Evolutionary conservation across 1,140 invertebrate genomes (phyloP).

Genomic region (Lycorma delicatula): DNA sequence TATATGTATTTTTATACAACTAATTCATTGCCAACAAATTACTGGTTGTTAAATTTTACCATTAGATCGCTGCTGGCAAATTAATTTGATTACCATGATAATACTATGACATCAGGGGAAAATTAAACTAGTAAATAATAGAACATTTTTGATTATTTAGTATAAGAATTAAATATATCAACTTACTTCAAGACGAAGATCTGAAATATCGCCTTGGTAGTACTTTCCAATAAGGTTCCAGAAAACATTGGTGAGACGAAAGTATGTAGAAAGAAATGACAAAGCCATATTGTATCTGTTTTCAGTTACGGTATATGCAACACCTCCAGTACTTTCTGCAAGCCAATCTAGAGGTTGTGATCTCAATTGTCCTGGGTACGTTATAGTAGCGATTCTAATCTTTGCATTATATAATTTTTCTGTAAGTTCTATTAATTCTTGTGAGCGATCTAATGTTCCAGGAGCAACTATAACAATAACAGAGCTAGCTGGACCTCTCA

Average conservation of each 20-base stretch:
- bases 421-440: conserved; percentile 26
- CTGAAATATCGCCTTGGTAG: conserved; percentile 41
- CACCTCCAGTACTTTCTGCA: conserved; percentile 39
- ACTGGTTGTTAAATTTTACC: no score
- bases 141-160: no score
- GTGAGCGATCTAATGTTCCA: conserved; percentile 36
- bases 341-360: conserved; percentile 38
- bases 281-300: conserved; percentile 42
- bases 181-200: conserved; percentile 44
- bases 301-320: conserved; percentile 42
- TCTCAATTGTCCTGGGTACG: conserved; percentile 39
- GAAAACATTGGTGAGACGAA: conserved; percentile 43
- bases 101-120: not conserved
- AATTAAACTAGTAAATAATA: not conserved
- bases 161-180: not conserved
- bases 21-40: no score
- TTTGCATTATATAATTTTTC: conserved; percentile 34
- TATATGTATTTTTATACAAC: no score
- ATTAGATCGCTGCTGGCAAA: no score
- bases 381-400: conserved; percentile 42
- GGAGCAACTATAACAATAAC: conserved; percentile 46
- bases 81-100: not conserved
- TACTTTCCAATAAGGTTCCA: conserved; percentile 40
- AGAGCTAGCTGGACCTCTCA: conserved; percentile 40
- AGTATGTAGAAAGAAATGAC: conserved; percentile 42